Conservation (phyloP, 2,113 vertebrate species). For the Semnornis frantzii region DNA sequence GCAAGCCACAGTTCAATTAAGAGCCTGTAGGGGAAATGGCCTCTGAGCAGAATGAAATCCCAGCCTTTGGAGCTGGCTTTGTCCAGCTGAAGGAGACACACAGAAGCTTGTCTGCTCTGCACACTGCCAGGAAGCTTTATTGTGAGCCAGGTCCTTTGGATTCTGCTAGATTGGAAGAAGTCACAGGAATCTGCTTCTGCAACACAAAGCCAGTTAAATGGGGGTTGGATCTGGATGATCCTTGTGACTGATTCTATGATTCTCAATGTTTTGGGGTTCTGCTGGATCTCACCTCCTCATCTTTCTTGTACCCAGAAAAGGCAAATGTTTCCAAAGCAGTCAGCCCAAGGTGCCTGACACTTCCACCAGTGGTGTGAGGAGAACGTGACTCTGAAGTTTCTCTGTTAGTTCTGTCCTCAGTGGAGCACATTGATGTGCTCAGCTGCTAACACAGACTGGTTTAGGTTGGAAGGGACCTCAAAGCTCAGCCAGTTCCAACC, state of each 20-base stretch:
- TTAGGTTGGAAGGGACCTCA: no score
- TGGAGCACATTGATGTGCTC: not conserved
- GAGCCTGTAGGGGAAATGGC: not conserved
- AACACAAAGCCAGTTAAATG: not conserved
- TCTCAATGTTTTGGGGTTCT: not conserved
- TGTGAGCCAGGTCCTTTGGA: not conserved
- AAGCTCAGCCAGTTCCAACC: no score
- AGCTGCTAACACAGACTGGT: not conserved
- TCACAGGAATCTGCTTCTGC: not conserved
- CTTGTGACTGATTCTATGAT: no score
- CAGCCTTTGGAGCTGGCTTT: not conserved
- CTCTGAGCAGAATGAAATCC: not conserved
- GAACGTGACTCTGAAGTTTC: not conserved
- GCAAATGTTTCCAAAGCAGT: not conserved
- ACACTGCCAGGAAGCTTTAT: not conserved
- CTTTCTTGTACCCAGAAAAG: not conserved
- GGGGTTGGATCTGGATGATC: no score
- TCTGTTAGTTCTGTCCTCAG: not conserved
- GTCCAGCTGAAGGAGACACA: not conserved
- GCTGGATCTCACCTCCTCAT: not conserved
- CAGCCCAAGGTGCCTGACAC: not conserved
- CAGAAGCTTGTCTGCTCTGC: not conserved
- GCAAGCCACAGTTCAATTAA: not conserved
- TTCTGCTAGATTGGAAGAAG: not conserved
- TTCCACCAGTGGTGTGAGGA: not conserved